Conservation (phyloP, 1,140 invertebrate species). For the Rhagoletis pomonella region DNA sequence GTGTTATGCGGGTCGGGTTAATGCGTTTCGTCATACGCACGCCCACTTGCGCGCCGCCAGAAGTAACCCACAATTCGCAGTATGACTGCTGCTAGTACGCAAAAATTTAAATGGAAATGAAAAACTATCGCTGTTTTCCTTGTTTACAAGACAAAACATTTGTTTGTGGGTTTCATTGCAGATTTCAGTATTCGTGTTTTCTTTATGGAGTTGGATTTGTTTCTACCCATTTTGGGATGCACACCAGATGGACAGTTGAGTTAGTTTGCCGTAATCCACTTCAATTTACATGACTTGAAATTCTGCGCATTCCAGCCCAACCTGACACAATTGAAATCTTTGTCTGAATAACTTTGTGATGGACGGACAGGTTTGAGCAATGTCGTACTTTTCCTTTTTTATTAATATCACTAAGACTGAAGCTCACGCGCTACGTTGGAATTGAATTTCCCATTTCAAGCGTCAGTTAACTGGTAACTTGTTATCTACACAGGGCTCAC, state of each 20-base stretch:
- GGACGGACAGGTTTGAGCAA: neutral
- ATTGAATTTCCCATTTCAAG: conserved; percentile 25
- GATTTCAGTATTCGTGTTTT: neutral
- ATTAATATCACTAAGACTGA: neutral
- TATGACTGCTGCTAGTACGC: neutral
- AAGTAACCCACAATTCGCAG: neutral
- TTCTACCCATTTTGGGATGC: neutral
- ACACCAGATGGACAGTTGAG: neutral
- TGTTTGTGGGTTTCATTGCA: conserved; percentile 37
- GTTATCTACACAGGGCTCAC: neutral
- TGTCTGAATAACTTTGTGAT: neutral
- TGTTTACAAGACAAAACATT: conserved; percentile 51
- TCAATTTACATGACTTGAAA: neutral
- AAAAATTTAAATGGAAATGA: conserved; percentile 29
- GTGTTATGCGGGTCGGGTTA: neutral
- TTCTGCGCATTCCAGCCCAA: conserved; percentile 28
- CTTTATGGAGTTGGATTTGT: neutral
- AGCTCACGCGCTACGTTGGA: neutral
- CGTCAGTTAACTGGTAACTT: conserved; percentile 13
- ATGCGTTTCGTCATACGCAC: neutral
- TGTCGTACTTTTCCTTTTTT: neutral
- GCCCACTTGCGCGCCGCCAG: neutral
- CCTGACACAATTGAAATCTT: conserved; percentile 29
- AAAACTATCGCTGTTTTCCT: conserved; percentile 42
- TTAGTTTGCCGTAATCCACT: conserved; percentile 3